Evolutionary conservation across 1,140 invertebrate species (phyloP).

Genomic region (Zaprionus ornatus): DNA sequence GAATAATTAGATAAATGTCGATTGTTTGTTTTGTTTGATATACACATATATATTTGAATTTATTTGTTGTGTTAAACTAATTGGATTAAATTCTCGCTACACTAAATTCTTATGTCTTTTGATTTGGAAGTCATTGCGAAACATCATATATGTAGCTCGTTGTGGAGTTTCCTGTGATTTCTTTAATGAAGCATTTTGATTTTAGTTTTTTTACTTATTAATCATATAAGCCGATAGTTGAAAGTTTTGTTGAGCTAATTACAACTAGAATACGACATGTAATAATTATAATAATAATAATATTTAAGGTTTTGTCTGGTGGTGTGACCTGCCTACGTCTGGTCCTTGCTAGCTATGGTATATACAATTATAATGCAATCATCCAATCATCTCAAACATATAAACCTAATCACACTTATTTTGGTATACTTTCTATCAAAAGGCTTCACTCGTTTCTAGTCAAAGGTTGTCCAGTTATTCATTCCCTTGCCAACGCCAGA

Average conservation of each 20-base stretch:
- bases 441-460: slow-evolving; percentile 45
- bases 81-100: slow-evolving; percentile 68
- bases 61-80: slow-evolving; percentile 60
- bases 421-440: slow-evolving; percentile 64
- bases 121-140: slow-evolving; percentile 67
- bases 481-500: slow-evolving; percentile 57
- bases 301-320: slow-evolving; percentile 61
- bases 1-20: slow-evolving; percentile 1
- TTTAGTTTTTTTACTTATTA: slow-evolving; percentile 25
- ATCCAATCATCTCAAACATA: not conserved
- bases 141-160: slow-evolving; percentile 27
- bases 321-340: slow-evolving; percentile 25
- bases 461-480: slow-evolving; percentile 82
- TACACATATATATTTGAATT: slow-evolving; percentile 37
- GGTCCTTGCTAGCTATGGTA: slow-evolving; percentile 24
- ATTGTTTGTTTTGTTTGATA: slow-evolving; percentile 15
- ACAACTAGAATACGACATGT: slow-evolving; percentile 34
- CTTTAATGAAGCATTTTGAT: slow-evolving; percentile 18
- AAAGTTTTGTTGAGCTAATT: slow-evolving; percentile 25
- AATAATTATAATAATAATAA: slow-evolving; percentile 23
- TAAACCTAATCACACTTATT: slow-evolving; percentile 70
- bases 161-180: slow-evolving; percentile 28
- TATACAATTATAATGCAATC: slow-evolving; percentile 60
- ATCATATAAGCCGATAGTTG: not conserved
- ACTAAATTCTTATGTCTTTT: slow-evolving; percentile 61